Evolutionary conservation across 1,140 invertebrate genomes (phyloP).

Genomic region (Magallana gigas): DNA sequence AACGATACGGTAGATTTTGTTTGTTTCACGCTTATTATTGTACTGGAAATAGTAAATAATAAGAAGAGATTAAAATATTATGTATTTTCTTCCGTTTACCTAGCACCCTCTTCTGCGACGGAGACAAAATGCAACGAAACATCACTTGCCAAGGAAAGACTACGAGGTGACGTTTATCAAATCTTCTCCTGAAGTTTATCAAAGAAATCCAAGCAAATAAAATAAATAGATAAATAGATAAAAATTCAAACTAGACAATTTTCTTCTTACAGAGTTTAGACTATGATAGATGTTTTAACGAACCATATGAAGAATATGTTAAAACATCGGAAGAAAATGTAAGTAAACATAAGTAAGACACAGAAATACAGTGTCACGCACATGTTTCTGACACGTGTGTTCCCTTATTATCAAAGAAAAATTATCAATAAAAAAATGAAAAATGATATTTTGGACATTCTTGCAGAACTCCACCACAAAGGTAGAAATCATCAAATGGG

Average conservation of each 20-base stretch:
- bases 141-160: constrained; percentile 7
- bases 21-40: too few relatives aligned
- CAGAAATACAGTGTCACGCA: too few relatives aligned
- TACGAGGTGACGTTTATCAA: not conserved
- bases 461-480: constrained; percentile 60
- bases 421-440: too few relatives aligned
- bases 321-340: constrained; percentile 12
- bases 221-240: not conserved
- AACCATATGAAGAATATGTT: constrained; percentile 12
- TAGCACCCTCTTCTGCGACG: not conserved
- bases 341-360: not conserved
- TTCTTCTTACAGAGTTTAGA: constrained; percentile 4
- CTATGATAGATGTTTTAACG: constrained; percentile 24
- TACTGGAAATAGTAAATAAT: too few relatives aligned
- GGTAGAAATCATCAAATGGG: constrained; percentile 83
- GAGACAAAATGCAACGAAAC: not conserved
- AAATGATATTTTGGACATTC: not conserved
- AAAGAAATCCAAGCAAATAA: too few relatives aligned
- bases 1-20: too few relatives aligned
- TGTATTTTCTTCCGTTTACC: not conserved
- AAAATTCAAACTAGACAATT: not conserved
- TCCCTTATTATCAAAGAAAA: too few relatives aligned
- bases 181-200: not conserved
- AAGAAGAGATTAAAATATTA: too few relatives aligned
- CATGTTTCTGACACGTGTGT: too few relatives aligned